Conservation (phyloP, 2,888 invertebrate genomes). For the Brachyptera putata region DNA sequence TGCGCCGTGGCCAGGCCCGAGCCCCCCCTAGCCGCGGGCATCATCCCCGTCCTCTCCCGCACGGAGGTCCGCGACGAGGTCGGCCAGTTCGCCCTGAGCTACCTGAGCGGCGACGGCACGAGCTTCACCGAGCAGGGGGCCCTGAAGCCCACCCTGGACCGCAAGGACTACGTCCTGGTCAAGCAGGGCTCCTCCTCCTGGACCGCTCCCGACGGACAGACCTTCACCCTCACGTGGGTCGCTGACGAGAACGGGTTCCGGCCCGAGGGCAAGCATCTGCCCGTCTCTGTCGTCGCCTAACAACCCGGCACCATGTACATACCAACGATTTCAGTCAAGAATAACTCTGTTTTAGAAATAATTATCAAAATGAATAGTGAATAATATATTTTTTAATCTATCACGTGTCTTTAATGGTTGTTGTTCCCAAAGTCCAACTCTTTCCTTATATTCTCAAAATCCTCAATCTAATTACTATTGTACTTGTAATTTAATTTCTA, state of each 20-base stretch:
- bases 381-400: too few species aligned
- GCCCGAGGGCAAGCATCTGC: conserved; percentile 33
- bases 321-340: too few species aligned
- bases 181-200: conserved; percentile 36
- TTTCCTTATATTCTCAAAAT: too few species aligned
- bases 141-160: conserved; percentile 33
- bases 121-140: conserved; percentile 33
- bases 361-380: too few species aligned
- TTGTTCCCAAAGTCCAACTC: too few species aligned
- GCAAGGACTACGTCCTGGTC: conserved; percentile 34
- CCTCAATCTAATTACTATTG: too few species aligned
- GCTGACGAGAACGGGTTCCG: conserved; percentile 34
- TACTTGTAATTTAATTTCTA: too few species aligned
- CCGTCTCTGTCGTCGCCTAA: conserved; percentile 23
- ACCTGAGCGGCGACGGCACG: conserved; percentile 34
- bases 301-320: too few species aligned
- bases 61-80: conserved; percentile 34
- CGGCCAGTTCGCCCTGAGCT: conserved; percentile 36
- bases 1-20: conserved; percentile 22
- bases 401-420: too few species aligned
- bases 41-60: conserved; percentile 30
- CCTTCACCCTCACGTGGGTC: conserved; percentile 33
- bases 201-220: conserved; percentile 34
- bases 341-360: too few species aligned
- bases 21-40: not conserved